Conservation (phyloP, 2,113 vertebrate species). For the Picathartes gymnocephalus region DNA sequence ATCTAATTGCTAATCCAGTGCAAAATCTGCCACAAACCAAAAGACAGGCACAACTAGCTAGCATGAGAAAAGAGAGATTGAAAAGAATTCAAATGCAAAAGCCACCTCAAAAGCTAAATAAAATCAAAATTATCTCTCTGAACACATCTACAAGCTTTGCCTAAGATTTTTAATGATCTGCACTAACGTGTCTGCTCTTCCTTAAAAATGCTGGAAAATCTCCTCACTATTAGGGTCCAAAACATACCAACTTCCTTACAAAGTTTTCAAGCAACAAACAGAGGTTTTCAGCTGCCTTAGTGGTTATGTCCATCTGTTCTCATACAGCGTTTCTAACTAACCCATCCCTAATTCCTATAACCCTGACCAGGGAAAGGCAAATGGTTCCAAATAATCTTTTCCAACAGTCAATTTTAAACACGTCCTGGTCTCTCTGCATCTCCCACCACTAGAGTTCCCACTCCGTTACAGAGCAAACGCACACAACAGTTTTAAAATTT, state of each 20-base stretch:
- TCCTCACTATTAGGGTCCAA: background rate
- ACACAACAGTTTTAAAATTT: background rate
- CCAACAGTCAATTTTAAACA: background rate
- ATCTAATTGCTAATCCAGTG: background rate
- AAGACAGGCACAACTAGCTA: background rate
- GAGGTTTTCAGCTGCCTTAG: background rate
- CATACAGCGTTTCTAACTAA: background rate
- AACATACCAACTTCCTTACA: background rate
- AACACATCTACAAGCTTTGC: background rate
- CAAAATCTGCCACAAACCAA: slow-evolving; percentile 1
- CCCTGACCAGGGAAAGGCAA: background rate
- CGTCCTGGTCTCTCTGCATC: background rate
- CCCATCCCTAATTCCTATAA: background rate
- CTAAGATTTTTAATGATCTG: background rate
- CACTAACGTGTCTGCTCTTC: background rate
- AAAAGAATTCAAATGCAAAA: background rate
- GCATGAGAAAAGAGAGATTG: background rate
- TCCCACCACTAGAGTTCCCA: background rate
- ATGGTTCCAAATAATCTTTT: background rate
- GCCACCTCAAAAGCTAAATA: background rate
- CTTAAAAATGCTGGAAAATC: background rate
- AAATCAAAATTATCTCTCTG: background rate
- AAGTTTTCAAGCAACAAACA: background rate
- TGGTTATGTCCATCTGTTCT: background rate
- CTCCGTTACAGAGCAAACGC: background rate